Evolutionary conservation across 2,888 invertebrate species (phyloP).

Genomic region (Andrena fulva): DNA sequence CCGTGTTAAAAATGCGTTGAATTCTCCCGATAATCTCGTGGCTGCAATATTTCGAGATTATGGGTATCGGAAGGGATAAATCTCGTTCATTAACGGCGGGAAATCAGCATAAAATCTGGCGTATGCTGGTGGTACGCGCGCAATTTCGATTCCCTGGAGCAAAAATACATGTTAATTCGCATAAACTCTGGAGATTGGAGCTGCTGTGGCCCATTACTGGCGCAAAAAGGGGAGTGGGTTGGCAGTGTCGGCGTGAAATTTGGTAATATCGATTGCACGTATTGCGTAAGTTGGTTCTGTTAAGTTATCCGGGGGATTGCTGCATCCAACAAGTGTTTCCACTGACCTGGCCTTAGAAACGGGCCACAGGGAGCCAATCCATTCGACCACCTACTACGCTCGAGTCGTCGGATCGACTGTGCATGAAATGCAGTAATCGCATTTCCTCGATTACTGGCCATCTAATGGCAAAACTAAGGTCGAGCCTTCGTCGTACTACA

Average conservation of each 20-base stretch:
- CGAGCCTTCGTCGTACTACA: slow-evolving; percentile 16
- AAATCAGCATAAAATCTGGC: not conserved
- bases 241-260: not conserved
- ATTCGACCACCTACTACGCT: slow-evolving; percentile 36
- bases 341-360: slow-evolving; percentile 70
- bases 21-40: slow-evolving; percentile 1
- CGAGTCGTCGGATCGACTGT: slow-evolving; percentile 24
- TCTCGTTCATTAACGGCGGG: not conserved
- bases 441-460: slow-evolving; percentile 39
- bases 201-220: not conserved
- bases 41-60: slow-evolving; percentile 2
- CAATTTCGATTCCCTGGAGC: not conserved
- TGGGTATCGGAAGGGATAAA: slow-evolving; percentile 15
- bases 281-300: slow-evolving; percentile 51
- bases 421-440: slow-evolving; percentile 49
- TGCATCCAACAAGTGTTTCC: slow-evolving; percentile 82
- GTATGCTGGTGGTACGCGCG: not conserved
- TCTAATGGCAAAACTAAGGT: slow-evolving; percentile 47
- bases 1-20: slow-evolving; percentile 13
- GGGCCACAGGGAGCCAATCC: slow-evolving; percentile 58
- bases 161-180: slow-evolving; percentile 32
- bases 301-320: slow-evolving; percentile 69
- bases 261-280: slow-evolving; percentile 36
- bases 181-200: slow-evolving; percentile 17
- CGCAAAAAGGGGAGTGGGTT: too few species aligned